These are phyloP conservation scores for Procambarus clarkii DNA, from an alignment of 1,140 invertebrate genomes.

Conservation along the genomic window DNA sequence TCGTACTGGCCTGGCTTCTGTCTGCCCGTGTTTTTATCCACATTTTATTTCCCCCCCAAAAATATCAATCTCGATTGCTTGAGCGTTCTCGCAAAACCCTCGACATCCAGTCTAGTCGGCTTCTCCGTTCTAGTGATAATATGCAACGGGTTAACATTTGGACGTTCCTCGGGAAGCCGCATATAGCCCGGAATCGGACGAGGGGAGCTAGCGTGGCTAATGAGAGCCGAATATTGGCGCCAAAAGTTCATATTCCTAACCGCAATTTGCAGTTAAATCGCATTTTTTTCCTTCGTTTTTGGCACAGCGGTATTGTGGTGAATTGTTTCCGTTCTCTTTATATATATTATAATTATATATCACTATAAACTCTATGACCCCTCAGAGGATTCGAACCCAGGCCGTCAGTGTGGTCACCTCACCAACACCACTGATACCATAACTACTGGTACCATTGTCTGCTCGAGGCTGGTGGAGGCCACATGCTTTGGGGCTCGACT, in stretches of 20 bases:
- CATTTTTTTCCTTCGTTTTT: not conserved
- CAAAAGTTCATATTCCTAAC: slow-evolving; percentile 31
- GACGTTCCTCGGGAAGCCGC: not conserved
- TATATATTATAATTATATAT: too few species aligned
- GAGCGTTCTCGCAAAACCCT: not conserved
- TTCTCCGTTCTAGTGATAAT: not conserved
- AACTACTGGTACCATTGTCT: too few species aligned
- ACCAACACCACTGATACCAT: not conserved
- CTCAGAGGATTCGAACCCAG: not conserved
- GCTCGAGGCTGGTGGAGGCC: too few species aligned
- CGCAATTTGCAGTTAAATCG: slow-evolving; percentile 57
- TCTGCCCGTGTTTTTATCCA: not conserved
- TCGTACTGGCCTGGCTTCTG: not conserved
- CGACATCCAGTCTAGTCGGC: not conserved
- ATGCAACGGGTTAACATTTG: not conserved
- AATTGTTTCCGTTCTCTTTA: not conserved
- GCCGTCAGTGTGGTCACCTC: not conserved
- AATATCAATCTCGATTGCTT: too few species aligned
- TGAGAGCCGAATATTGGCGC: slow-evolving; percentile 13
- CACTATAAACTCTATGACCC: too few species aligned
- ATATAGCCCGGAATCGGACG: not conserved
- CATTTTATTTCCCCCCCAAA: not conserved
- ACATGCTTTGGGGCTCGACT: too few species aligned
- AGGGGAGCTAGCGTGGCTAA: slow-evolving; percentile 31
- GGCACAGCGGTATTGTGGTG: not conserved